These are phyloP conservation scores for Anisognathus igniventris DNA, from an alignment of 2,797 vertebrate genomes.

Conservation along the genomic window DNA sequence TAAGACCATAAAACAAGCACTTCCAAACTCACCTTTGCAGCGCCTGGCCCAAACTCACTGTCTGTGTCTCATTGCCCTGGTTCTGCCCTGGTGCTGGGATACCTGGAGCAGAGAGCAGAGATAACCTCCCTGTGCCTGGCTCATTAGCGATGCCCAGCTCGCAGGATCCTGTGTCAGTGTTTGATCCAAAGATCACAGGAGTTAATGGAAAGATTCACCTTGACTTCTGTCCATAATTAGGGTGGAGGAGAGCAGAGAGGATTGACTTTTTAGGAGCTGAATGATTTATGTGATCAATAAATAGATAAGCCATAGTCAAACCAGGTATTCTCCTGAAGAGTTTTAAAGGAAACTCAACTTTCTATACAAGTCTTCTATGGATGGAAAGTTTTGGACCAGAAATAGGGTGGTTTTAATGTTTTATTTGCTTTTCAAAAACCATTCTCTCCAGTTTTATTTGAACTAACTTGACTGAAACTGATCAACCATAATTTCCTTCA, in stretches of 20 bases:
- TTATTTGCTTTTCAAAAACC: background rate
- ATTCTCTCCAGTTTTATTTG: background rate
- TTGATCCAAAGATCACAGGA: background rate
- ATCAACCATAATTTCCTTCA: background rate
- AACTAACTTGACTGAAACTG: background rate
- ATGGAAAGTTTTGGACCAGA: background rate
- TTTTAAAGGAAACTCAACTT: background rate
- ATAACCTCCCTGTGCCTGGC: background rate
- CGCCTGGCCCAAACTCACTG: background rate
- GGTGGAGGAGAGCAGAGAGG: background rate
- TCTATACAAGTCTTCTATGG: background rate
- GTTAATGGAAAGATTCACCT: constrained; percentile 45
- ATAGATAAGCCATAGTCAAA: background rate
- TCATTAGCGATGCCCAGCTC: background rate
- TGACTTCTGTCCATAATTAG: background rate
- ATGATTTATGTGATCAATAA: constrained; percentile 35
- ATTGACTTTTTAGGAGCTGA: background rate
- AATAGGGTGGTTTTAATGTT: background rate
- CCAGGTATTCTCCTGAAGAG: background rate
- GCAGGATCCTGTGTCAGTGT: background rate
- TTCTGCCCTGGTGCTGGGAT: background rate
- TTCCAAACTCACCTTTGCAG: background rate
- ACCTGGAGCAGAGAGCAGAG: background rate
- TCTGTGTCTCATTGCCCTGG: background rate
- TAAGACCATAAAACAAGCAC: background rate